These are phyloP conservation scores for Coracopsis vasa DNA, from an alignment of 2,113 vertebrate genomes.

Conservation along the genomic window DNA sequence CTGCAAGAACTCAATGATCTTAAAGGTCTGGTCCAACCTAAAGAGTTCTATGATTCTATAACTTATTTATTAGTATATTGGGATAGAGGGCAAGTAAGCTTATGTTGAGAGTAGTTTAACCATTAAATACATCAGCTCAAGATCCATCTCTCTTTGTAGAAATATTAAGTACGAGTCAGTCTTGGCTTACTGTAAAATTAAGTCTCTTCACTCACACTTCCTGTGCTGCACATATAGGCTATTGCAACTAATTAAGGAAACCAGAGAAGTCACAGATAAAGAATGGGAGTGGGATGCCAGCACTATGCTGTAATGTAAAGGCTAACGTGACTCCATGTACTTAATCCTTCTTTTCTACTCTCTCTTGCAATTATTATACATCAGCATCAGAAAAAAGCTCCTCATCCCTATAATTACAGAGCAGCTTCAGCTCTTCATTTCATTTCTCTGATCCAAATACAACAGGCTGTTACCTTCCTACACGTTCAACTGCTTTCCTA, in stretches of 20 bases:
- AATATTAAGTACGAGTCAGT: neutral
- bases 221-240: neutral
- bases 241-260: neutral
- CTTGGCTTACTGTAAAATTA: neutral
- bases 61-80: neutral
- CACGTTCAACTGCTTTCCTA: neutral
- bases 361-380: neutral
- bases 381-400: neutral
- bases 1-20: neutral
- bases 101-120: neutral
- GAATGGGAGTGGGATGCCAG: neutral
- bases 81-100: neutral
- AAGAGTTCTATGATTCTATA: neutral
- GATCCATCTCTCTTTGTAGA: neutral
- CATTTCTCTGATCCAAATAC: neutral
- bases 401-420: neutral
- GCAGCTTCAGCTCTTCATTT: neutral
- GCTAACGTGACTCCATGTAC: neutral
- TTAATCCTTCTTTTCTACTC: neutral
- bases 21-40: neutral
- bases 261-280: neutral
- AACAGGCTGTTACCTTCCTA: neutral
- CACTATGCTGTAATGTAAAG: neutral
- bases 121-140: neutral
- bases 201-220: neutral